Evolutionary conservation across 2,797 vertebrate species (phyloP), one percentile per base, ranked within the genome.

Genomic region (Chromobotia macracanthus): DNA sequence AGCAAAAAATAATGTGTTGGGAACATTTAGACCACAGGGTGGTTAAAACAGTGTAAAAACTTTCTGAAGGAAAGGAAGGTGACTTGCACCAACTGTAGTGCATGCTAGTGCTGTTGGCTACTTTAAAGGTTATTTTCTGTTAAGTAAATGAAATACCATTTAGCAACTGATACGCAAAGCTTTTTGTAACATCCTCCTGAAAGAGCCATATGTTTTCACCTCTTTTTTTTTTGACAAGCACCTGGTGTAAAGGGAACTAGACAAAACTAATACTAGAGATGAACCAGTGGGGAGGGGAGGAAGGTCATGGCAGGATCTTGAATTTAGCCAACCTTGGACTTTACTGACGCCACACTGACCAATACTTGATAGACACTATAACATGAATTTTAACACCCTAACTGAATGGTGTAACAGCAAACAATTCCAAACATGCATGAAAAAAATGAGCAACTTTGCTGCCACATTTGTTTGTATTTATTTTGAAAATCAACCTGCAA

Each of bases 211-310:
- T 95, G 92, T 92, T 95, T 94, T 95, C 94, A 96, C 93, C 90
- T 83, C 28, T 92, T 92, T 92, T 94, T 85, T 6, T 6, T 38
- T 80, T 86, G 93, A 91, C 89, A 92, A 94, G 94, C 91, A 92
- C 89, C 88, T 90, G 89, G 83, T 89, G 77, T 44, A 87, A 95
- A 92, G 90, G 69, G 90, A 90, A 83, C 86, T 94, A 97, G 95
- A 97, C 94, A 96, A 96, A 97, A 95, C 94, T 97, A 93, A 95
- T 92, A 95, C 94, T 96, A 89, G 89, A 94, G 91, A 91, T 89
- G 88, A 61, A 81, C 68, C 35, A 7, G 90, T 92, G 91, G 84
- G 85, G 91, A 68, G 87, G 84, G 86, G 84, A 87, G 80, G 88
- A 83, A 71, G 15, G 87, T 82, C 55, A 84, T 87, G 91, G 86